These are phyloP conservation scores for Andrena flavipes DNA, from an alignment of 2,888 invertebrate genomes.

Conservation along the genomic window DNA sequence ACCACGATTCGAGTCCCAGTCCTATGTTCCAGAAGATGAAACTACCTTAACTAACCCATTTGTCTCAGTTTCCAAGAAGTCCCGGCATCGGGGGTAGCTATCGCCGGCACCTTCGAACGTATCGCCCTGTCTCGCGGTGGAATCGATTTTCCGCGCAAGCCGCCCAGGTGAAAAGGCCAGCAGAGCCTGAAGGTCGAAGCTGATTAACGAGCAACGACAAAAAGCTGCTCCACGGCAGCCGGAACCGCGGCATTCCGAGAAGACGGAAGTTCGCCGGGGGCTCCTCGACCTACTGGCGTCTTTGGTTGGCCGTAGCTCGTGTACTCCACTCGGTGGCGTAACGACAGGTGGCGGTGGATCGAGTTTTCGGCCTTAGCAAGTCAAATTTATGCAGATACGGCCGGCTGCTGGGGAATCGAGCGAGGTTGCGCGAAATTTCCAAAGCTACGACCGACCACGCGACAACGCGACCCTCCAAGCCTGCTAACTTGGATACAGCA, in stretches of 20 bases:
- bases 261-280: conserved; percentile 45
- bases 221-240: conserved; percentile 11
- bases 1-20: background rate
- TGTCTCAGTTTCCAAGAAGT: no score
- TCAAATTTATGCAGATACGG: conserved; percentile 82
- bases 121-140: background rate
- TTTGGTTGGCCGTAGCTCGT: conserved; percentile 44
- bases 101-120: conserved; percentile 1
- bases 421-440: conserved; percentile 63
- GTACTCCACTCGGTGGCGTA: conserved; percentile 43
- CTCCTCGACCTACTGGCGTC: conserved; percentile 51
- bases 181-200: conserved; percentile 28
- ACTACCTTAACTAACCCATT: background rate
- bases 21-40: background rate
- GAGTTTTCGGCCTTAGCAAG: conserved; percentile 79
- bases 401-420: conserved; percentile 36
- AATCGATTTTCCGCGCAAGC: conserved; percentile 26
- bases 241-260: conserved; percentile 50
- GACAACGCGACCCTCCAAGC: conserved; percentile 14
- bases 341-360: conserved; percentile 61
- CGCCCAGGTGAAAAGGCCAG: conserved; percentile 11
- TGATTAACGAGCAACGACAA: conserved; percentile 47
- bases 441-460: conserved; percentile 42
- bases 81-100: background rate
- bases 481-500: background rate